A percentile compares a stretch with the other conserved stretches of the same genome.
Conservation (phyloP, 2,888 invertebrate genomes). For the Thelaira solivaga region DNA sequence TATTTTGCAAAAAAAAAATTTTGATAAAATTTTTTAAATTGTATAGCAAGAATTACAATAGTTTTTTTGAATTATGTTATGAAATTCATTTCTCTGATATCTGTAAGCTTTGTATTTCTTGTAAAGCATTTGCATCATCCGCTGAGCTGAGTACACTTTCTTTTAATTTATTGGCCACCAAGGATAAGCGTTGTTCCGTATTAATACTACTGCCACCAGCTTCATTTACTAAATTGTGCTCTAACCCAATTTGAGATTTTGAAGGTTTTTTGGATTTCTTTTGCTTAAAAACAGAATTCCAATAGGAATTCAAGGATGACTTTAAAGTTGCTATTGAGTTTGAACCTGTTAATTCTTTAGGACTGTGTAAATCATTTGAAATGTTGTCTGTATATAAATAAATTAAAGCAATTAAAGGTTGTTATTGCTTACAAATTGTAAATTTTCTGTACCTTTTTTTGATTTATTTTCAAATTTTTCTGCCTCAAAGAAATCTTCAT, state of each 20-base stretch:
- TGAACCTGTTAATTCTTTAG: slow-evolving; percentile 34
- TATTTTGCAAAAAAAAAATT: neutral
- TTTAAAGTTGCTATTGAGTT: slow-evolving; percentile 65
- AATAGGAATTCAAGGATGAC: slow-evolving; percentile 69
- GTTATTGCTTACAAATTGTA: neutral
- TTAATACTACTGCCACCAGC: neutral
- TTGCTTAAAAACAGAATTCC: slow-evolving; percentile 69
- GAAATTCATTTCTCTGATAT: slow-evolving; percentile 49
- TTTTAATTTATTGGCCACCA: neutral
- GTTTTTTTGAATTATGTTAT: neutral
- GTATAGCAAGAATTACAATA: neutral
- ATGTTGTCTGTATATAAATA: neutral
- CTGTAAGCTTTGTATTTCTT: slow-evolving; percentile 58
- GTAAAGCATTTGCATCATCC: slow-evolving; percentile 13
- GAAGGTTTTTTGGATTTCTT: slow-evolving; percentile 36
- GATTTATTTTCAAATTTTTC: neutral
- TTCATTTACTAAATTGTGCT: neutral
- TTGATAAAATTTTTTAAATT: neutral
- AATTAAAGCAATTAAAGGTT: neutral
- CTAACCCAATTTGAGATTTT: neutral
- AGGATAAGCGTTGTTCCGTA: neutral
- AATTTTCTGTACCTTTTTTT: neutral
- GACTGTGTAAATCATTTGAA: neutral
- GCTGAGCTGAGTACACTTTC: neutral
- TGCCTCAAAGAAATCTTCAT: neutral